These are phyloP conservation scores for Catocala nupta DNA, from an alignment of 2,888 invertebrate genomes.

Conservation along the genomic window DNA sequence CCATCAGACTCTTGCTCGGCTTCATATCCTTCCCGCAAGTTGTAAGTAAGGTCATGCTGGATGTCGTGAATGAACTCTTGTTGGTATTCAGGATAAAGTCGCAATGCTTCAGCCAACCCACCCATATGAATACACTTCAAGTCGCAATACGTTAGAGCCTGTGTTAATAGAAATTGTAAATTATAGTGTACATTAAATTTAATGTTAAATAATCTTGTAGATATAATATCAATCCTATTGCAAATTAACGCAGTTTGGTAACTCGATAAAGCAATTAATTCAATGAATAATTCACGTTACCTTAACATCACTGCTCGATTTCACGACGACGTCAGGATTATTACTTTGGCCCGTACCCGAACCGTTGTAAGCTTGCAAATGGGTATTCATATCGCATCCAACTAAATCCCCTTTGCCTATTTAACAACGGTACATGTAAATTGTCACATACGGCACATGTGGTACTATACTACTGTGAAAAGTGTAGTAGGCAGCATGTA, in stretches of 20 bases:
- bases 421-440: constrained; percentile 48
- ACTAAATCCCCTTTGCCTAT: constrained; percentile 98
- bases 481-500: neutral
- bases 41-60: constrained; percentile 97
- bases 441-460: constrained; percentile 17
- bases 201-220: neutral
- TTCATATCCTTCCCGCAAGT: constrained; percentile 97
- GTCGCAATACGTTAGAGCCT: constrained; percentile 98
- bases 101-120: constrained; percentile 95
- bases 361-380: constrained; percentile 90
- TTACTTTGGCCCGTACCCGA: constrained; percentile 87
- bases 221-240: no score
- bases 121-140: constrained; percentile 97
- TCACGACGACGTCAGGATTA: constrained; percentile 93
- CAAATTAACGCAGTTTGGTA: neutral
- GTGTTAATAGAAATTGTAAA: constrained; percentile 38
- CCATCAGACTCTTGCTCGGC: constrained; percentile 93
- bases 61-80: constrained; percentile 98
- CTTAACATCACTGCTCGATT: constrained; percentile 97
- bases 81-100: constrained; percentile 97
- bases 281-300: constrained; percentile 62
- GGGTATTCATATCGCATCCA: constrained; percentile 96
- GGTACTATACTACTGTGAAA: neutral
- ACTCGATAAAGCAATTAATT: constrained; percentile 1
- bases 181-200: no score